Percentiles rank a stretch among this genome's conserved stretches.
Evolutionary conservation across 2,113 vertebrate species (phyloP).

Genomic region (Colaptes auratus): DNA sequence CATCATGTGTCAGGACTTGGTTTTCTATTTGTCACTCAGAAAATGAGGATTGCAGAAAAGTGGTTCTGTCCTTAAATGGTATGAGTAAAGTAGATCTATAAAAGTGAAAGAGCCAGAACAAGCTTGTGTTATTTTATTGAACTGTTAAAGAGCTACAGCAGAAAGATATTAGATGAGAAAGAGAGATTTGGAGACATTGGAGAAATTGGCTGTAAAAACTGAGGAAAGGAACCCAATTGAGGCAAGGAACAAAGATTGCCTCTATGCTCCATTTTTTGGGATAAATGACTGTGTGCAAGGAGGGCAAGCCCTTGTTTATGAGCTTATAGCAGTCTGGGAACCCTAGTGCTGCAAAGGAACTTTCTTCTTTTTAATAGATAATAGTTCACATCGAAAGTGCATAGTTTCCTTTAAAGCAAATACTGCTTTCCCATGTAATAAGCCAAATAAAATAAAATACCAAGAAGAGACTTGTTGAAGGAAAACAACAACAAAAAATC

Average conservation of each 20-base stretch:
- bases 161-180: neutral
- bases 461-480: neutral
- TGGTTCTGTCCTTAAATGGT: neutral
- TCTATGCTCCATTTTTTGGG: neutral
- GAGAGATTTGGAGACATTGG: neutral
- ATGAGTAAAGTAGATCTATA: neutral
- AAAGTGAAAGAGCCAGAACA: neutral
- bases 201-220: neutral
- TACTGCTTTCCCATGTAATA: constrained; percentile 45
- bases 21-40: neutral
- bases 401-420: constrained; percentile 38
- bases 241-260: neutral
- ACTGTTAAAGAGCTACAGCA: neutral
- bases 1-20: neutral
- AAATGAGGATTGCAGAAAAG: neutral
- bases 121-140: rapidly evolving
- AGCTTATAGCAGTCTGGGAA: neutral
- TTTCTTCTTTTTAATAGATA: neutral
- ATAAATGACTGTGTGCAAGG: neutral
- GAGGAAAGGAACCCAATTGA: neutral
- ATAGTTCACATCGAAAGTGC: neutral
- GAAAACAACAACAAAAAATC: neutral
- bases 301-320: neutral
- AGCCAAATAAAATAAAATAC: constrained; percentile 65
- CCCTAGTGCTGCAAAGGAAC: neutral